phyloP scores from a whole-genome alignment of 2,113 vertebrate genomes.

The Chinchilla lanigera region DNA sequence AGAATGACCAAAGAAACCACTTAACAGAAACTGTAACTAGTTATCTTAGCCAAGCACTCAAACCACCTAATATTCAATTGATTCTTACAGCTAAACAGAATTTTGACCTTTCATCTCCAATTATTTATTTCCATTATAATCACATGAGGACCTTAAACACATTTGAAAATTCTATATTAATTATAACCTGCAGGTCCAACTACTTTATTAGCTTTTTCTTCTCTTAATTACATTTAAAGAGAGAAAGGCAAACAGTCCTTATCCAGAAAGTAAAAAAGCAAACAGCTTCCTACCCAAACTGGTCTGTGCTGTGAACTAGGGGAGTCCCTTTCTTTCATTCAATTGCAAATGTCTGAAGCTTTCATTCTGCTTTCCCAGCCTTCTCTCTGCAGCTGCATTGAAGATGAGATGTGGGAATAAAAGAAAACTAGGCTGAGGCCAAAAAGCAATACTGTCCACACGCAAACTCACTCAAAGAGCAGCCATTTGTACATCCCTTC shows the following conservation, averaged over 20 bases:
- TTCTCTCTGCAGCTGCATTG: slow-evolving; percentile 63
- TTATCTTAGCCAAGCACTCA: slow-evolving; percentile 40
- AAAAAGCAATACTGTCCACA: slow-evolving; percentile 70
- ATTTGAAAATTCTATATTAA: slow-evolving; percentile 73
- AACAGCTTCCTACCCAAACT: slow-evolving; percentile 64
- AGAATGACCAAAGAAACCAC: slow-evolving; percentile 58
- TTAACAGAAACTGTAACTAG: slow-evolving; percentile 59
- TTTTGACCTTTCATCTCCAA: slow-evolving; percentile 64
- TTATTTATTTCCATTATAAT: slow-evolving; percentile 68
- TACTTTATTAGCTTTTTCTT: slow-evolving; percentile 59
- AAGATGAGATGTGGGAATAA: slow-evolving; percentile 72
- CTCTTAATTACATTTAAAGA: slow-evolving; percentile 56
- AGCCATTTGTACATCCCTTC: slow-evolving; percentile 27
- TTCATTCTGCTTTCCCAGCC: slow-evolving; percentile 62
- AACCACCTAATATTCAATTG: slow-evolving; percentile 6
- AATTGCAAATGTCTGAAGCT: slow-evolving; percentile 70
- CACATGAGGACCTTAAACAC: slow-evolving; percentile 50
- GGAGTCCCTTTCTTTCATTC: slow-evolving; percentile 71
- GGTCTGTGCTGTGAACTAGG: slow-evolving; percentile 52
- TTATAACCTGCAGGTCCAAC: slow-evolving; percentile 58
- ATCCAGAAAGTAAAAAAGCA: slow-evolving; percentile 70
- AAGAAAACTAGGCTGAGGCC: slow-evolving; percentile 74
- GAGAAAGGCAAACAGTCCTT: slow-evolving; percentile 66
- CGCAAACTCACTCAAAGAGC: slow-evolving; percentile 72
- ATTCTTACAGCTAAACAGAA: slow-evolving; percentile 54